Evolutionary conservation across 2,113 vertebrate species (phyloP), one percentile per base, ranked within the genome.

Genomic region (Anas platyrhynchos): DNA sequence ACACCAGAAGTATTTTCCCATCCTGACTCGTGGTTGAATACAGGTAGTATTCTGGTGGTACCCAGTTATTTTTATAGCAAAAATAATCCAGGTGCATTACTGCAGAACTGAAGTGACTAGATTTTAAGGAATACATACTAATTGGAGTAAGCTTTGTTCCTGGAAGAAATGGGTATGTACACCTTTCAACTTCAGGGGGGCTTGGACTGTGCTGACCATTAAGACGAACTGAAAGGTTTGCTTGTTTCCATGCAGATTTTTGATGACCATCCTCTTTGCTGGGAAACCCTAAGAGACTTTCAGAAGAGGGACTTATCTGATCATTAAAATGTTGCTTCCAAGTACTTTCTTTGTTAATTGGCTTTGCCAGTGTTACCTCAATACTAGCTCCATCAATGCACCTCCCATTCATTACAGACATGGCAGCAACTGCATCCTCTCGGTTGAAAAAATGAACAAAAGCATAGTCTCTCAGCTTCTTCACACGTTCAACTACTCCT

Each of bases 391-490:
- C 99, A 88, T 99, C 99, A 62, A 99, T 98, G 55, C 97, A 97
- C 38, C 98, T 98, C 12, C 99, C 98, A 65, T 99, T 98, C 98
- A 99, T 99, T 77, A 98, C 75, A 71, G 97, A 98, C 95, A 99
- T 98, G 16, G 99, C 98, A 26, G 98, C 77, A 58, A 99, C 62
- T 62, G 99, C 98, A 93, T 99, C 99, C 46, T 99, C 98, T 18
- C 99, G 98, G 84, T 96, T 97, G 93, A 98, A 98, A 97, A 99
- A 99, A 96, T 99, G 99, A 93, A 99, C 96, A 97, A 99, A 99
- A 86, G 99, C 99, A 93, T 99, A 99, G 96, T 99, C 99, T 22
- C 98, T 98, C 84, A 99, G 97, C 96, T 99, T 99, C 97, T 99
- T 99, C 4, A 99, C 99, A 29, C 99, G 98, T 91, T 99, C 99